Percentiles rank a stretch among this genome's conserved stretches.
Conservation (phyloP, 2,797 vertebrate genomes). For the Chelonia mydas region DNA sequence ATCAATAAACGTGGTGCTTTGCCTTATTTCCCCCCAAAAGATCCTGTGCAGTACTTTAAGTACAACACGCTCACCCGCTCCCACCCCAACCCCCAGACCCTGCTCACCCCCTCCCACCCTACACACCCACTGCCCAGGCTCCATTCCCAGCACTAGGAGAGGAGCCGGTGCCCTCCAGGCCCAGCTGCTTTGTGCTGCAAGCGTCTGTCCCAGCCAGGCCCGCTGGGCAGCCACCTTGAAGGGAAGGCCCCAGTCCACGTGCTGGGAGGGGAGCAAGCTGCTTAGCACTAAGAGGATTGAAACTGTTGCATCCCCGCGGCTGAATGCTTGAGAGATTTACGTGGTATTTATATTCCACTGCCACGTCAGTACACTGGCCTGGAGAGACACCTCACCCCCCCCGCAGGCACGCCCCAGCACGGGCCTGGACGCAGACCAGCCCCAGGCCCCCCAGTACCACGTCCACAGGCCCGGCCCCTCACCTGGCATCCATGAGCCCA, state of each 20-base stretch:
- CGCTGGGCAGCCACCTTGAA: not conserved
- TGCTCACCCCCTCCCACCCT: no score
- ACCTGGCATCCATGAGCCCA: not conserved
- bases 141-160: not conserved
- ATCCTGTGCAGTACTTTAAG: no score
- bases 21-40: no score
- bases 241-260: not conserved
- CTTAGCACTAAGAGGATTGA: not conserved
- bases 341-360: not conserved
- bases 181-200: not conserved
- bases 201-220: no score
- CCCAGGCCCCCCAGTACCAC: rapidly evolving
- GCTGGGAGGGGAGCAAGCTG: not conserved
- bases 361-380: no score
- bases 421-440: not conserved
- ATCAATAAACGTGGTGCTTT: no score
- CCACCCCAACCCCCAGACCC: no score
- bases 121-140: not conserved
- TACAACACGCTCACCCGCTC: no score
- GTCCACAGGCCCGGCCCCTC: not conserved
- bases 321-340: not conserved
- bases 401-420: rapidly evolving
- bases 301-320: not conserved
- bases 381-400: not conserved
- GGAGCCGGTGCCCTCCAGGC: not conserved